A percentile compares a stretch with the other conserved stretches of the same genome.
Conservation (phyloP, 2,888 invertebrate genomes). For the Schrankia costaestrigalis region DNA sequence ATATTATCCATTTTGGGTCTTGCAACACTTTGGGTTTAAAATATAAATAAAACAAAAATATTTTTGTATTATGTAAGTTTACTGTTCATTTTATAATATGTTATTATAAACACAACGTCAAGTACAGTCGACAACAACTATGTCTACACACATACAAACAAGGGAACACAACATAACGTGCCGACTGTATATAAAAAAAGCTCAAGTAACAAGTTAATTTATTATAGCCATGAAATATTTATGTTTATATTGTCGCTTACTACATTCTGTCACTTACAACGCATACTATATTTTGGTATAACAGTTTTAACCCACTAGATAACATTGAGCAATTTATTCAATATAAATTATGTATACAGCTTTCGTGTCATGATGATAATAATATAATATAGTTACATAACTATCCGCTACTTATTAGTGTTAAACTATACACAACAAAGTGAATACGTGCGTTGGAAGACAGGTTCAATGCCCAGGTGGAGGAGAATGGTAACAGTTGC, state of each 20-base stretch:
- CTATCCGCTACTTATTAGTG: conserved; percentile 38
- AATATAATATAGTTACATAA: conserved; percentile 20
- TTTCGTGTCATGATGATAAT: conserved; percentile 32
- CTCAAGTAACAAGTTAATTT: conserved; percentile 39
- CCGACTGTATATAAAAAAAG: conserved; percentile 26
- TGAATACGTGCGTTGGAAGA: conserved; percentile 58
- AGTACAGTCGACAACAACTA: conserved; percentile 51
- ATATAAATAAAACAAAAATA: conserved; percentile 49
- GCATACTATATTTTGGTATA: conserved; percentile 55
- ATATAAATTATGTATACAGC: conserved; percentile 37
- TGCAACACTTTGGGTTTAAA: too few relatives aligned
- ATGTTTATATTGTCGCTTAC: conserved; percentile 17
- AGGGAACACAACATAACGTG: conserved; percentile 21
- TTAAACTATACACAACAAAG: conserved; percentile 69
- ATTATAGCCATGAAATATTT: conserved; percentile 33
- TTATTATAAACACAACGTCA: conserved; percentile 78
- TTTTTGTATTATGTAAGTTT: conserved; percentile 73
- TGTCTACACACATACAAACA: conserved; percentile 35
- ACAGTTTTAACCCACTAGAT: conserved; percentile 62
- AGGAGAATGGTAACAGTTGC: conserved; percentile 62
- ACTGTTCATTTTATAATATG: conserved; percentile 75
- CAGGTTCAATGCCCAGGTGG: conserved; percentile 63
- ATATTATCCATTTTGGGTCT: too few relatives aligned
- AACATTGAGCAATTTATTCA: conserved; percentile 65
- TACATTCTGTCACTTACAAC: conserved; percentile 39